Percentiles rank a stretch among this genome's conserved stretches.
Evolutionary conservation across 2,113 vertebrate genomes (phyloP).

Genomic region (Otus sunia): DNA sequence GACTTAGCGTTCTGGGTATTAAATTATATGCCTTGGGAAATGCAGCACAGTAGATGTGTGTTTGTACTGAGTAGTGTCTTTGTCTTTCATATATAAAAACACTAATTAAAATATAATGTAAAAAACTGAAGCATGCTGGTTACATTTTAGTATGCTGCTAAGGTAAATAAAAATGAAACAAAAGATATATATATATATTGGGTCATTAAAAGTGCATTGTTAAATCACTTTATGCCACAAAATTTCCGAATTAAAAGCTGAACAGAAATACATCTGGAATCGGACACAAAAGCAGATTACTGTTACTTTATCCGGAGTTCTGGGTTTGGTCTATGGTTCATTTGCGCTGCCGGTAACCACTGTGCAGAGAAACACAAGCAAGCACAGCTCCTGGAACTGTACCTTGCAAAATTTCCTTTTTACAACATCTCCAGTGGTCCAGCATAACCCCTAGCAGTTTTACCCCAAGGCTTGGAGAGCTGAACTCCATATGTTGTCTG

Average conservation of each 20-base stretch:
- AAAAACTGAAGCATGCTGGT: slow-evolving; percentile 10
- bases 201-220: slow-evolving; percentile 35
- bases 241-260: slow-evolving; percentile 46
- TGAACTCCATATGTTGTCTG: neutral
- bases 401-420: neutral
- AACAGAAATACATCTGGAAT: slow-evolving; percentile 44
- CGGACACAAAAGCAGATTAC: neutral
- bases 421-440: neutral
- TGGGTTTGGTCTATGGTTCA: neutral
- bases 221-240: neutral
- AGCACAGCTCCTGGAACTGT: neutral
- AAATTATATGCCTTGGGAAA: slow-evolving; percentile 33
- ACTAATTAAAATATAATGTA: slow-evolving; percentile 58
- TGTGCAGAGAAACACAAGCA: neutral
- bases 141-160: slow-evolving; percentile 1
- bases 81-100: slow-evolving; percentile 37
- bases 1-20: slow-evolving; percentile 10
- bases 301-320: neutral
- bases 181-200: neutral
- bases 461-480: neutral
- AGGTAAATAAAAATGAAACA: slow-evolving; percentile 50
- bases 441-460: neutral
- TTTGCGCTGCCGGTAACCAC: slow-evolving; percentile 3
- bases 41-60: slow-evolving; percentile 7
- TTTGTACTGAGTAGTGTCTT: slow-evolving; percentile 36